These are phyloP conservation scores for Automeris io DNA, from an alignment of 2,888 invertebrate species.

Conservation along the genomic window DNA sequence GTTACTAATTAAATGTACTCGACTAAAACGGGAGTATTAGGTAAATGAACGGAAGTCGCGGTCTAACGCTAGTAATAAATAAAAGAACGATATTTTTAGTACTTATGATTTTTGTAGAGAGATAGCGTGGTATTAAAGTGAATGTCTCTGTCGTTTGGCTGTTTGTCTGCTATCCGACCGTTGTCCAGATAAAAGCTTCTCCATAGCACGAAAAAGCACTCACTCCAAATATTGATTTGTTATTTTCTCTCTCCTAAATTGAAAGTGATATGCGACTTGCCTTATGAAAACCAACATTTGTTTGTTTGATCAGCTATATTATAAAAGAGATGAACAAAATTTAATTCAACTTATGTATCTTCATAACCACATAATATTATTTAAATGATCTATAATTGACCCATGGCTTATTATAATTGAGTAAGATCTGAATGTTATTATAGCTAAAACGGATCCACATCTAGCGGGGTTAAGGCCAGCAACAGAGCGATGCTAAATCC, in stretches of 20 bases:
- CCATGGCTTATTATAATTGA: background rate
- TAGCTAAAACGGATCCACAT: conserved; percentile 27
- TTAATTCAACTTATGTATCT: no score
- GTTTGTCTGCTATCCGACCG: conserved; percentile 70
- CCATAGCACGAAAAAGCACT: conserved; percentile 77
- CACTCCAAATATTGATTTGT: conserved; percentile 77
- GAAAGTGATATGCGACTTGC: conserved; percentile 44
- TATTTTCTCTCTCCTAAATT: conserved; percentile 69
- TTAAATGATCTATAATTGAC: no score
- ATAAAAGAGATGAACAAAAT: no score
- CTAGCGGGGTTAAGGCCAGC: conserved; percentile 20
- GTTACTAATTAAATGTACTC: no score
- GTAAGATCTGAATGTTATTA: conserved; percentile 17
- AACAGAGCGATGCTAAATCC: conserved; percentile 44
- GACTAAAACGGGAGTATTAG: no score
- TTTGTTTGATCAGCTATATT: no score
- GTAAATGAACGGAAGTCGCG: no score
- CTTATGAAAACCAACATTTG: background rate
- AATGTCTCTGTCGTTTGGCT: conserved; percentile 65
- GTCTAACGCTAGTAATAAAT: no score
- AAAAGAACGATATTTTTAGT: no score
- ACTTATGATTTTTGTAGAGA: no score
- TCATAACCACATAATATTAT: no score
- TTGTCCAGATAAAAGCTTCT: conserved; percentile 77
- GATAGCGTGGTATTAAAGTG: conserved; percentile 62